These are phyloP conservation scores for Lepisosteus osseus DNA, from an alignment of 2,113 vertebrate genomes.

Conservation along the genomic window DNA sequence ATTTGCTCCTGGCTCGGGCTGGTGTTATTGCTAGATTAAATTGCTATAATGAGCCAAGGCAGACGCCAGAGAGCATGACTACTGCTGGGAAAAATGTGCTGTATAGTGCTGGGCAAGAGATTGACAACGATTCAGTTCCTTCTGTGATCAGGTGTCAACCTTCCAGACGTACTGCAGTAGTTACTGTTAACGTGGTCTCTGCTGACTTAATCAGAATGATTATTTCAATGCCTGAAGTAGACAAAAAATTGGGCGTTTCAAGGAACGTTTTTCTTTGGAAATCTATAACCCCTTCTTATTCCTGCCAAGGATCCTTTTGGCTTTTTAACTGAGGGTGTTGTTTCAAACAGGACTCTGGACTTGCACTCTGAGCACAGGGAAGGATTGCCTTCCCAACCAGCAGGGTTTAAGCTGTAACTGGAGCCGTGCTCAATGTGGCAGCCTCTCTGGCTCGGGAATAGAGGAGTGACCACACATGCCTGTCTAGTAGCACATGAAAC, in stretches of 20 bases:
- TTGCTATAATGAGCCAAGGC: not conserved
- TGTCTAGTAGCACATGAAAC: not conserved
- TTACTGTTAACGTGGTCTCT: too few species aligned
- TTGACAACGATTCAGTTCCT: constrained; percentile 39
- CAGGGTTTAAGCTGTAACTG: constrained; percentile 15
- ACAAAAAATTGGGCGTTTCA: too few species aligned
- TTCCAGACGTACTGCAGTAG: constrained; percentile 24
- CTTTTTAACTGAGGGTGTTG: not conserved
- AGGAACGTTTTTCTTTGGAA: too few species aligned
- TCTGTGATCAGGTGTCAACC: constrained; percentile 34
- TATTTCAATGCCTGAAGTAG: too few species aligned
- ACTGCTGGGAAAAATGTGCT: not conserved
- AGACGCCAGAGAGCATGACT: not conserved
- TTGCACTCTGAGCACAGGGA: not conserved
- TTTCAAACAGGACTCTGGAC: constrained; percentile 10
- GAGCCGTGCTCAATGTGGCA: constrained; percentile 15
- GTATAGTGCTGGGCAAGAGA: not conserved
- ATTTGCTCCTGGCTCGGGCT: not conserved
- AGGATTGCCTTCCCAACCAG: constrained; percentile 3
- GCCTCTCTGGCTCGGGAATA: not conserved
- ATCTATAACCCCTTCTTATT: too few species aligned
- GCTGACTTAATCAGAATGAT: too few species aligned
- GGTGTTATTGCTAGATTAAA: not conserved
- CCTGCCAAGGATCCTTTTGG: too few species aligned
- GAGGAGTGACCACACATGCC: not conserved